These are phyloP conservation scores for Hippocampus mohnikei DNA, from an alignment of 2,113 vertebrate species.

Conservation along the genomic window DNA sequence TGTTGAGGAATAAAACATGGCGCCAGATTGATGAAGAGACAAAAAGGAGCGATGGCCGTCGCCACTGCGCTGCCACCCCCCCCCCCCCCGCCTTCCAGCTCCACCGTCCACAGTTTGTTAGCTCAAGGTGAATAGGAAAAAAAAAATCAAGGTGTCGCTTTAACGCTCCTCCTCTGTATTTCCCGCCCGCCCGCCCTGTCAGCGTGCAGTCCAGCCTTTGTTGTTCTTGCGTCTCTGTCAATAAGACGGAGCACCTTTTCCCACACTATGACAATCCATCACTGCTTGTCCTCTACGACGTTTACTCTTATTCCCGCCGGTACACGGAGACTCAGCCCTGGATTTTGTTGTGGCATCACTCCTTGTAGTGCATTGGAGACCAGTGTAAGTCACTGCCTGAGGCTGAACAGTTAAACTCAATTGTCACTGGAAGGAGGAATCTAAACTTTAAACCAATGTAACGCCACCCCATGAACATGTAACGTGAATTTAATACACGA, in stretches of 20 bases:
- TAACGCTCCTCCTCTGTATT: slow-evolving; percentile 15
- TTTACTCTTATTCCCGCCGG: not conserved
- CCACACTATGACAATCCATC: slow-evolving; percentile 29
- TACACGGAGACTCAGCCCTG: not conserved
- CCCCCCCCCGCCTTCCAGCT: too few relatives aligned
- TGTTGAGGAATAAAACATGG: not conserved
- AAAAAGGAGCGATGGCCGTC: not conserved
- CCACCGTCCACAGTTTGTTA: slow-evolving; percentile 9
- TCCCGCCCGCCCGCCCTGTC: not conserved
- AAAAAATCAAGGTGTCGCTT: slow-evolving; percentile 47
- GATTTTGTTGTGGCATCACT: not conserved
- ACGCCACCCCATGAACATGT: too few relatives aligned
- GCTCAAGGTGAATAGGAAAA: slow-evolving; percentile 15
- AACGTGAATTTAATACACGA: too few relatives aligned
- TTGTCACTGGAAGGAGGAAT: too few relatives aligned
- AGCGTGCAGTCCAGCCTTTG: slow-evolving; percentile 18
- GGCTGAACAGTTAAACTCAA: too few relatives aligned
- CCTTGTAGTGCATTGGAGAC: not conserved
- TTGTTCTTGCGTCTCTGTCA: slow-evolving; percentile 10
- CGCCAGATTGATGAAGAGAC: slow-evolving; percentile 13
- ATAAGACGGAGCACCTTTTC: slow-evolving; percentile 13
- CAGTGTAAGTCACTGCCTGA: not conserved
- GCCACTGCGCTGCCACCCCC: not conserved
- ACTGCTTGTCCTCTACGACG: slow-evolving; percentile 9
- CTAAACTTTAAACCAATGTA: too few relatives aligned